phyloP scores from a whole-genome alignment of 35 echinoderm and acorn worm species.

The Acanthaster planci region DNA sequence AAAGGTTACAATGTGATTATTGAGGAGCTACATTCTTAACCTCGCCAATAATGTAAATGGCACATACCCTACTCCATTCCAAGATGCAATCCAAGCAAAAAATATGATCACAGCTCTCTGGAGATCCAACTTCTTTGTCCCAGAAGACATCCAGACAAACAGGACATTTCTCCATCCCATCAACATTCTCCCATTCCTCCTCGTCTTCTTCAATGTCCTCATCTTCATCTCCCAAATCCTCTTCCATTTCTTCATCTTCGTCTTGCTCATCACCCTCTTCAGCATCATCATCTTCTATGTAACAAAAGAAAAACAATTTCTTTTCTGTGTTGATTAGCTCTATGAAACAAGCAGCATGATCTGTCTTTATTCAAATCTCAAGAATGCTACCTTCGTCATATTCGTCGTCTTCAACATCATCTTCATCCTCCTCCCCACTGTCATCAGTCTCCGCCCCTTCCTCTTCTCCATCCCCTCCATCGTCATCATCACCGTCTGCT shows the following conservation, averaged over 20 bases:
- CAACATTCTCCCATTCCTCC: constrained; percentile 32
- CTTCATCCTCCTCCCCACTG: constrained; percentile 2
- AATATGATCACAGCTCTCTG: constrained; percentile 92
- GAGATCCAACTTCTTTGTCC: constrained; percentile 81
- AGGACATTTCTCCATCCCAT: constrained; percentile 66
- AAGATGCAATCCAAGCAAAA: constrained; percentile 93
- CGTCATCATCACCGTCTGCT: not conserved
- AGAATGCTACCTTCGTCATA: constrained; percentile 3
- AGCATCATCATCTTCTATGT: constrained; percentile 35
- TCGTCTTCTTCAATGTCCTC: constrained; percentile 31
- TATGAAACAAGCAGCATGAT: not conserved
- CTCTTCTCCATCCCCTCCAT: not conserved
- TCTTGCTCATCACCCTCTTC: constrained; percentile 27
- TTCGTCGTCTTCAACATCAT: constrained; percentile 24
- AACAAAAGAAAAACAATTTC: not conserved
- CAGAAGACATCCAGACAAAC: constrained; percentile 67
- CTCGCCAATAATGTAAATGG: too few species aligned
- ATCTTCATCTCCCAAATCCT: constrained; percentile 32
- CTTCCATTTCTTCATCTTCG: not conserved
- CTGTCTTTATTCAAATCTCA: not conserved
- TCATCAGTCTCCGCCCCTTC: constrained; percentile 15
- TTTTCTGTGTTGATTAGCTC: too few species aligned
- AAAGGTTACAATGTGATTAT: too few species aligned
- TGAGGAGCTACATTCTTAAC: not conserved
- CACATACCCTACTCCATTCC: constrained; percentile 90